These are phyloP conservation scores for Steinernema carpocapsae DNA, from an alignment of 2,888 invertebrate species.

Conservation along the genomic window DNA sequence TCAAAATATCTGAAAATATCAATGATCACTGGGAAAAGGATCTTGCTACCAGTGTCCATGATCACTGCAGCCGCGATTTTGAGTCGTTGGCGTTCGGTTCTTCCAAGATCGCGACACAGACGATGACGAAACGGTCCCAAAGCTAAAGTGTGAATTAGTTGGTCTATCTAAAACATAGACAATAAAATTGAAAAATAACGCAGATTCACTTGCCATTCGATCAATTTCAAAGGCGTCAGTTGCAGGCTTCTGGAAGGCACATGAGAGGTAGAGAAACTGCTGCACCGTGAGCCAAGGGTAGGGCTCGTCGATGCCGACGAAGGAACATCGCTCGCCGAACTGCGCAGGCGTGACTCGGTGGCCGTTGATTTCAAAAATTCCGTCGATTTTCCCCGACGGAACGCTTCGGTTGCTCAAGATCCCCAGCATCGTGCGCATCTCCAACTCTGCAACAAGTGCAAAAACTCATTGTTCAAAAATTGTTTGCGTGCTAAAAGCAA, in stretches of 20 bases:
- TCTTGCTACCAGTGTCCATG: conserved; percentile 72
- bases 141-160: conserved; percentile 87
- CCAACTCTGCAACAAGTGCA: conserved; percentile 74
- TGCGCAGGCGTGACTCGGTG: conserved; percentile 78
- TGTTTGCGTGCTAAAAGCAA: too few relatives aligned
- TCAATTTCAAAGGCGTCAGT: conserved; percentile 47
- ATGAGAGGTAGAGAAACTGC: conserved; percentile 83
- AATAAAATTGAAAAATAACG: neutral
- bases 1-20: conserved; percentile 76
- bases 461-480: too few relatives aligned
- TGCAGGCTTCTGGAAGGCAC: conserved; percentile 49
- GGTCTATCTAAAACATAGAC: conserved; percentile 77
- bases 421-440: conserved; percentile 85
- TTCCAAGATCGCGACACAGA: conserved; percentile 82
- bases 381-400: conserved; percentile 74
- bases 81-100: conserved; percentile 84
- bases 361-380: conserved; percentile 86
- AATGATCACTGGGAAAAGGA: neutral
- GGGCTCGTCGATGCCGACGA: conserved; percentile 80
- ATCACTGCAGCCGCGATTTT: conserved; percentile 88
- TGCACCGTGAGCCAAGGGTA: conserved; percentile 87
- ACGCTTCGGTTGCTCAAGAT: conserved; percentile 80
- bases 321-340: conserved; percentile 79
- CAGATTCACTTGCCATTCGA: conserved; percentile 39
- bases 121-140: conserved; percentile 86